A percentile compares a stretch with the other conserved stretches of the same genome.
Evolutionary conservation across 2,888 invertebrate genomes (phyloP).

Genomic region (Leucozona laternaria): DNA sequence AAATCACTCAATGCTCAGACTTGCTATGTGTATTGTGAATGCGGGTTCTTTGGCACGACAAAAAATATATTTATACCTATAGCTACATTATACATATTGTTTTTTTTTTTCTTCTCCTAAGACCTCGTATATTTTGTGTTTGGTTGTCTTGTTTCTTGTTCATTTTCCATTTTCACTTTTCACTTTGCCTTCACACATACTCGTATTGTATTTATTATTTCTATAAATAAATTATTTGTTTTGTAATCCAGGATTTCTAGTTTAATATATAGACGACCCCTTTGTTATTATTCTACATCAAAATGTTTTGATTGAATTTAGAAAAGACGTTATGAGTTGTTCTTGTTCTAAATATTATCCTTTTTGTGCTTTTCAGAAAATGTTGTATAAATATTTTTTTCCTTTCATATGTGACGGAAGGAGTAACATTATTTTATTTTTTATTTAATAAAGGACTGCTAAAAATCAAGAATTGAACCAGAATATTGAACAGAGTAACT

Average conservation of each 20-base stretch:
- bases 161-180: conserved; percentile 66
- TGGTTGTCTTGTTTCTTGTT: conserved; percentile 14
- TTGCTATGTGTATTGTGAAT: neutral
- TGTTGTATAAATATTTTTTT: neutral
- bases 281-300: conserved; percentile 60
- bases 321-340: conserved; percentile 35
- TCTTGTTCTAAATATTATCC: no score
- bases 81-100: neutral
- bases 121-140: conserved; percentile 11
- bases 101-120: neutral
- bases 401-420: neutral
- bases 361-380: neutral
- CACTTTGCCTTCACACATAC: conserved; percentile 44
- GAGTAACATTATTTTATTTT: neutral
- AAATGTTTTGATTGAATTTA: conserved; percentile 65
- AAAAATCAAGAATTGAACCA: neutral
- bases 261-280: conserved; percentile 63
- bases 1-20: conserved; percentile 14
- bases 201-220: conserved; percentile 23
- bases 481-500: no score
- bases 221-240: conserved; percentile 61
- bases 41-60: neutral
- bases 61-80: no score
- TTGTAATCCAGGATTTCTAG: conserved; percentile 58
- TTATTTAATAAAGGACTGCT: neutral